phyloP scores from a whole-genome alignment of 2,888 invertebrate genomes.

The Phortica okadai region DNA sequence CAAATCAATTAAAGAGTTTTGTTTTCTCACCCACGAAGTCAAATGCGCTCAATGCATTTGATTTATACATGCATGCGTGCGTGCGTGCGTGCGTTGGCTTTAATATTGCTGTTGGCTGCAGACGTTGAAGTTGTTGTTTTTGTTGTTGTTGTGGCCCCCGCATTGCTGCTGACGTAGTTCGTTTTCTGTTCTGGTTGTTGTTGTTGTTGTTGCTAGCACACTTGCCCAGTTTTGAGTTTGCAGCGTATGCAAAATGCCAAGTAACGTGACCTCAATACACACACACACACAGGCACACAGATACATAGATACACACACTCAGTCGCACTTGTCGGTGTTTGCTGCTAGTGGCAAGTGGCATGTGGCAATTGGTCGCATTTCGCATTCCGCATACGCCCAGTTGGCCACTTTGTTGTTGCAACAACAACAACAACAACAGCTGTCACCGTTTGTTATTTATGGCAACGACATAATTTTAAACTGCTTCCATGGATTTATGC shows the following conservation, averaged over 20 bases:
- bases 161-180: not conserved
- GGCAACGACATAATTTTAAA: constrained; percentile 24
- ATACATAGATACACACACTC: not conserved
- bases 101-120: not conserved
- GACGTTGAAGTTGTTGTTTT: not conserved
- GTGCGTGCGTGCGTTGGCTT: not conserved
- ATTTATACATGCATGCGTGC: not conserved
- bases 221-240: not conserved
- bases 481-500: constrained; percentile 33
- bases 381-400: constrained; percentile 51
- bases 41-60: not conserved
- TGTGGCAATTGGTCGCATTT: constrained; percentile 6
- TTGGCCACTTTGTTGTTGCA: constrained; percentile 36
- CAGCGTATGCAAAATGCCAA: constrained; percentile 17
- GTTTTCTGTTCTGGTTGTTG: not conserved
- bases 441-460: constrained; percentile 14
- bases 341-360: not conserved
- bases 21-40: too few species aligned
- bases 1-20: too few species aligned
- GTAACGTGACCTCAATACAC: not conserved
- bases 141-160: not conserved
- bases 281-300: not conserved
- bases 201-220: not conserved
- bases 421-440: constrained; percentile 31
- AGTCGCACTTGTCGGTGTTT: not conserved